phyloP scores from a whole-genome alignment of 2,797 vertebrate species.

The Babyrousa celebensis region DNA sequence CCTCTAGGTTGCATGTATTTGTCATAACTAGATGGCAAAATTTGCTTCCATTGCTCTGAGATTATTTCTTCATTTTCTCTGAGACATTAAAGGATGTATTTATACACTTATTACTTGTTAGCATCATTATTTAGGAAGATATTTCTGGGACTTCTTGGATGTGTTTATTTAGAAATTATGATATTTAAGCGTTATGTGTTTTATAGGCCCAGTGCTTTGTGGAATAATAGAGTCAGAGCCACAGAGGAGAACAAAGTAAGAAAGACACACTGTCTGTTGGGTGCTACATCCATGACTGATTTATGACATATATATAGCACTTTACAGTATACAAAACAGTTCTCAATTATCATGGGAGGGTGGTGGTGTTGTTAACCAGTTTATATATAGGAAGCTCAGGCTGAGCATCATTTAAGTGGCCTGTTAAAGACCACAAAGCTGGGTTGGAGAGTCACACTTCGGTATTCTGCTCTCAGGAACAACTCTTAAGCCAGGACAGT shows the following conservation, averaged over 20 bases:
- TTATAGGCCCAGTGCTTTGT: not conserved
- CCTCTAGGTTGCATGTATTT: constrained; percentile 26
- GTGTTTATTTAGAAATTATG: constrained; percentile 66
- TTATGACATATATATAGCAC: not conserved
- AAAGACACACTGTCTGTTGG: not conserved
- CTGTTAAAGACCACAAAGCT: constrained; percentile 54
- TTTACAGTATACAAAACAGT: not conserved
- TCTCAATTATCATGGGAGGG: not conserved
- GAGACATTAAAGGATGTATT: constrained; percentile 61
- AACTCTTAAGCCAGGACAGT: not conserved
- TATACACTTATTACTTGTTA: constrained; percentile 76
- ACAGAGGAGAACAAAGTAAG: not conserved
- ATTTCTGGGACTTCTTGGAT: not conserved
- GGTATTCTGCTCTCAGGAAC: not conserved
- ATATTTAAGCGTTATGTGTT: not conserved
- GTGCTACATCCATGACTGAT: not conserved
- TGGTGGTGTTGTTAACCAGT: not conserved
- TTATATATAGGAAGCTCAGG: not conserved
- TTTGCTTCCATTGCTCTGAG: constrained; percentile 43
- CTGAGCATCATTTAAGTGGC: not conserved
- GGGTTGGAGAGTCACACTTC: not conserved
- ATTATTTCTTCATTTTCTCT: constrained; percentile 61
- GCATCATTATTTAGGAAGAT: constrained; percentile 62
- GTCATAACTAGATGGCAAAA: constrained; percentile 10
- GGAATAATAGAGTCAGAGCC: no score